Evolutionary conservation across 2,888 invertebrate species (phyloP), one percentile per base, ranked within the genome.

Genomic region (Phymatocera aterrima): DNA sequence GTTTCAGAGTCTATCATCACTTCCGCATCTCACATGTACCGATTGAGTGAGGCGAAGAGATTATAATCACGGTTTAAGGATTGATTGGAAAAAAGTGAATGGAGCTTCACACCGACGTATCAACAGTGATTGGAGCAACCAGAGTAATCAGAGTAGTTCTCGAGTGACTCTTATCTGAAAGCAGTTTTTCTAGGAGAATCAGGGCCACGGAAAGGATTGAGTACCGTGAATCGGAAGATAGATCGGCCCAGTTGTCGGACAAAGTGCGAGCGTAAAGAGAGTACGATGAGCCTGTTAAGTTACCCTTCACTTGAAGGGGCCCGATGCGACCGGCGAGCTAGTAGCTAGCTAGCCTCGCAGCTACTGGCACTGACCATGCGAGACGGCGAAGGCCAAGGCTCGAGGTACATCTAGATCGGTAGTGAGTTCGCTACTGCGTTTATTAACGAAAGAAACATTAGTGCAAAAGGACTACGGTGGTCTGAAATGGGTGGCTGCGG

Each of bases 171-270:
- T 72, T 68, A 46, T 68, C 72, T 31, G 72, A 34, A 31, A 24
- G 68, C 0, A 72, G 51, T 51, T 54, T 37, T 48, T 6, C 46
- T 34, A n/a, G 15, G 72, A 51, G 28, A 51, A 40, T 15, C 57
- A 40, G 75, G 54, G 75, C 75, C 57, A 57, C 40, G 75, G 57
- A 57, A 75, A 75, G 75, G 75, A 75, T 28, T 40, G 57, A 75
- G n/a, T 40, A 15, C 24, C 57, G 57, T 51, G 75, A 75, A 75
- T 60, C 57, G 60, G 15, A 60, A 75, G 75, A 75, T 37, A 43
- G 75, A 51, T 70, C 78, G 78, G 78, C 78, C 78, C 78, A 78
- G 78, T 78, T 78, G 57, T 51, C 70, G 65, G 34, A 12, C 21
- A 46, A 77, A 77, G 68, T 43, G 43, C 34, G 65, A 65, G 64